Percentiles rank a stretch among this genome's conserved stretches.
Conservation (phyloP, 1,140 invertebrate species). For the Zophobas atratus region DNA sequence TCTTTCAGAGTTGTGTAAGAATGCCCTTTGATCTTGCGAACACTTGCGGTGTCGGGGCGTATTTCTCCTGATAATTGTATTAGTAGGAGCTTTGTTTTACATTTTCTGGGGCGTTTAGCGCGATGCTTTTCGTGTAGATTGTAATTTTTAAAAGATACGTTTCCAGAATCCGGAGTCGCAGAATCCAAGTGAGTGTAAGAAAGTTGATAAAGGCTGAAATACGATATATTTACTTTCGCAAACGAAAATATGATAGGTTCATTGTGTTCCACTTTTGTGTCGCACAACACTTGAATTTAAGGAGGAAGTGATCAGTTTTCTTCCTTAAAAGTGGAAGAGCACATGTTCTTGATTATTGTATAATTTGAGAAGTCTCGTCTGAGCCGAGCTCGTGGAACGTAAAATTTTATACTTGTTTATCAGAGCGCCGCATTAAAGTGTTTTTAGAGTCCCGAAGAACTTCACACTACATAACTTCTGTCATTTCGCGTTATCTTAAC, state of each 20-base stretch:
- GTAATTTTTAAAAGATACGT: conserved; percentile 33
- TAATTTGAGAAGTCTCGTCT: conserved; percentile 2
- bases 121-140: neutral
- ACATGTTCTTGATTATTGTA: conserved; percentile 6
- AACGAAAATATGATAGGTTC: conserved; percentile 29
- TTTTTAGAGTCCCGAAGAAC: conserved; percentile 45
- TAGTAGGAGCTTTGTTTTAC: too few relatives aligned
- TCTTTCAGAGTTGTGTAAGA: too few relatives aligned
- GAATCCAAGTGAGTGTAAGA: conserved; percentile 39
- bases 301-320: conserved; percentile 28
- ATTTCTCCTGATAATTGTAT: too few relatives aligned
- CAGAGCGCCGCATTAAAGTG: conserved; percentile 40
- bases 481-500: conserved; percentile 55
- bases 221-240: conserved; percentile 40
- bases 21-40: too few relatives aligned
- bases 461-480: conserved; percentile 55
- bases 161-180: conserved; percentile 14
- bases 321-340: conserved; percentile 13
- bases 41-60: too few relatives aligned
- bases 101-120: neutral
- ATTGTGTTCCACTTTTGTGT: conserved; percentile 33
- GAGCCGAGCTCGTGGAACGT: neutral
- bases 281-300: conserved; percentile 24
- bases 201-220: conserved; percentile 37
- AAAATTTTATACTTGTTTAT: conserved; percentile 13